Conservation (phyloP, 2,113 vertebrate genomes). For the Poeciliopsis prolifica region DNA sequence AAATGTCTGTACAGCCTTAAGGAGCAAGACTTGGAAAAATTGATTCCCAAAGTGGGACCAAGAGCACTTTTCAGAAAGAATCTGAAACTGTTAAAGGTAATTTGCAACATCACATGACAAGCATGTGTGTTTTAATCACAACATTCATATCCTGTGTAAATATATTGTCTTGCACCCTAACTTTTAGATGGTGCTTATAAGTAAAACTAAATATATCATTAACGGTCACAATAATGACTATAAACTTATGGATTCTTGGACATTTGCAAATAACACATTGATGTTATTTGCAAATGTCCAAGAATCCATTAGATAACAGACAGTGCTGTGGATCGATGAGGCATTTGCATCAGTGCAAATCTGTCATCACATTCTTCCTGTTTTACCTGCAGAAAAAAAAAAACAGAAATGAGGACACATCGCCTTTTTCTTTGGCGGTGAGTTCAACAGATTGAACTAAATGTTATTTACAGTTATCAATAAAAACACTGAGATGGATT, state of each 20-base stretch:
- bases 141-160: neutral
- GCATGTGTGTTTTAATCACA: neutral
- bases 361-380: too few species aligned
- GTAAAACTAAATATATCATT: neutral
- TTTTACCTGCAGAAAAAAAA: too few species aligned
- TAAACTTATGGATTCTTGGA: neutral
- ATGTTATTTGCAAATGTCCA: too few species aligned
- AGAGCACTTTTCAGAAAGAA: constrained; percentile 17
- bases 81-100: constrained; percentile 25
- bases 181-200: neutral
- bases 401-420: neutral
- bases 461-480: neutral
- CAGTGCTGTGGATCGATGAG: too few species aligned
- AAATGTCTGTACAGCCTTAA: constrained; percentile 12
- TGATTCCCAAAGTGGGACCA: constrained; percentile 26
- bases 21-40: neutral
- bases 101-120: neutral
- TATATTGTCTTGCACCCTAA: neutral
- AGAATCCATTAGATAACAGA: too few species aligned
- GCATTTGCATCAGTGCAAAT: too few species aligned
- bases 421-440: too few species aligned
- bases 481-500: neutral
- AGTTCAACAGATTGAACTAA: neutral
- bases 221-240: neutral
- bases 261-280: neutral